Conservation (phyloP, 2,888 invertebrate species). For the Noctua fimbriata region DNA sequence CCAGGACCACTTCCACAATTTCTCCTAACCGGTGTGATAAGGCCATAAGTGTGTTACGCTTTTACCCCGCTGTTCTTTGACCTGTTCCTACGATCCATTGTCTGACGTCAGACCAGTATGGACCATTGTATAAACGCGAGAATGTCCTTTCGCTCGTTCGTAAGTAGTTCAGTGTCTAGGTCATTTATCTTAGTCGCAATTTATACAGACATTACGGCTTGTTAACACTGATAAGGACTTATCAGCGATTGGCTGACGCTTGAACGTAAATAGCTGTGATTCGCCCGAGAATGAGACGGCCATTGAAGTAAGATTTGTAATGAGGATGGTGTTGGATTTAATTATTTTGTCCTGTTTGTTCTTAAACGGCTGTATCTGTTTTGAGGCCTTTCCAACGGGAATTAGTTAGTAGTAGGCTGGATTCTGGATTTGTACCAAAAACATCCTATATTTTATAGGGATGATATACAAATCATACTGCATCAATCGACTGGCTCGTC, state of each 20-base stretch:
- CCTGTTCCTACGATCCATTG: neutral
- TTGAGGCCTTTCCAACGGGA: neutral
- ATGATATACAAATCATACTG: neutral
- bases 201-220: conserved; percentile 49
- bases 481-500: neutral
- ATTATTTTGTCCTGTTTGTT: neutral
- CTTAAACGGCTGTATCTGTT: neutral
- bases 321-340: neutral
- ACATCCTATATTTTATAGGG: neutral
- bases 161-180: conserved; percentile 45
- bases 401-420: neutral
- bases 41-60: neutral
- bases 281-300: conserved; percentile 34
- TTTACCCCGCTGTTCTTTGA: neutral
- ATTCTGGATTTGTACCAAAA: neutral
- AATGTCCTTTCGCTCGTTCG: conserved; percentile 23
- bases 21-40: neutral
- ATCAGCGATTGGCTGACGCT: conserved; percentile 60
- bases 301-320: conserved; percentile 11
- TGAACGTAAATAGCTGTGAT: conserved; percentile 55
- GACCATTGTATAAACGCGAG: neutral
- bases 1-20: too few relatives aligned
- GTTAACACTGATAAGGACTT: conserved; percentile 61
- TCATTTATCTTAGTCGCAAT: conserved; percentile 53
- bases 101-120: neutral